Evolutionary conservation across 2,113 vertebrate species (phyloP).

Genomic region (Aleadryas rufinucha): DNA sequence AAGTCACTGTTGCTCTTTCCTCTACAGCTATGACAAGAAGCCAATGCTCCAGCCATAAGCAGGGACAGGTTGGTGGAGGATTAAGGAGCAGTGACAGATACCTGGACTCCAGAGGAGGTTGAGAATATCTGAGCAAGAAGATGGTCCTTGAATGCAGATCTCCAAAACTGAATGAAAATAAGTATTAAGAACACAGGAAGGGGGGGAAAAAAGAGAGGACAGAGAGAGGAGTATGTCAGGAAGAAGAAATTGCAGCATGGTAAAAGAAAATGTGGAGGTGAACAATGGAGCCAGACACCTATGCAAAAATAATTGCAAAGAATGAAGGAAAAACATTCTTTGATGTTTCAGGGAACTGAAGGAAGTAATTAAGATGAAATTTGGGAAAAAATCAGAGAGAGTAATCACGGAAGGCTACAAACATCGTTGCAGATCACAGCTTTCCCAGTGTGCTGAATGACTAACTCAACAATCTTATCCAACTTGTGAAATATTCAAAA

Average conservation of each 20-base stretch:
- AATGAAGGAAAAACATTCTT: background rate
- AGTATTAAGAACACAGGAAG: background rate
- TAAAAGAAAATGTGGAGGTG: background rate
- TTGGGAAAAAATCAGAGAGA: background rate
- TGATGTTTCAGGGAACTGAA: background rate
- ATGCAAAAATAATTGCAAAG: background rate
- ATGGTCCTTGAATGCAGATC: background rate
- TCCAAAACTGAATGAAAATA: background rate
- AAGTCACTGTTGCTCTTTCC: background rate
- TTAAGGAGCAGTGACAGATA: background rate
- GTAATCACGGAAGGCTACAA: background rate
- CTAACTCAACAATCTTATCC: background rate
- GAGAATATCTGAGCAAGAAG: background rate
- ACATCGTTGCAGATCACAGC: background rate
- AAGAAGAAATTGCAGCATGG: background rate
- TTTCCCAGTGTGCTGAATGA: background rate
- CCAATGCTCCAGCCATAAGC: background rate
- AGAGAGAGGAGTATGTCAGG: background rate
- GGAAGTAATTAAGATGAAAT: background rate
- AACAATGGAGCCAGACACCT: background rate
- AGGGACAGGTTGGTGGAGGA: background rate
- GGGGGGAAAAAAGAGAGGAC: accelerated
- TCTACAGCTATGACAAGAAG: background rate
- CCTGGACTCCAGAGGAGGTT: background rate
- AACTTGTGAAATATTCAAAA: conserved; percentile 13